These are phyloP conservation scores for Seira musarum DNA, from an alignment of 2,888 invertebrate genomes.

Conservation along the genomic window DNA sequence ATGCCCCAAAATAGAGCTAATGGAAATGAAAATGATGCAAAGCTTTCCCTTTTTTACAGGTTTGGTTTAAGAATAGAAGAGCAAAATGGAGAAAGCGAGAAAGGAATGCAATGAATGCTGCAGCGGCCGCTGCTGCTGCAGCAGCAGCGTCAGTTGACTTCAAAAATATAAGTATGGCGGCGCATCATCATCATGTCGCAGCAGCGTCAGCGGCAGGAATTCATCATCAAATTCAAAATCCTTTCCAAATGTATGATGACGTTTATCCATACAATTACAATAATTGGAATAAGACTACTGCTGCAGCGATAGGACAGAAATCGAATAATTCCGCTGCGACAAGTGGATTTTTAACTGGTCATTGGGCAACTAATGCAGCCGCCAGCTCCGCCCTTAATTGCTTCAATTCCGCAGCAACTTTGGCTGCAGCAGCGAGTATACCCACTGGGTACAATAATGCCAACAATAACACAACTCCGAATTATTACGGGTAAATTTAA, in stretches of 20 bases:
- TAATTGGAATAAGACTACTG: slow-evolving; percentile 50
- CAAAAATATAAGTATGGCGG: slow-evolving; percentile 74
- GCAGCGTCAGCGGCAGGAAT: slow-evolving; percentile 47
- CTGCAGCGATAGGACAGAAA: slow-evolving; percentile 28
- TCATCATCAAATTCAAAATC: slow-evolving; percentile 57
- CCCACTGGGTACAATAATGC: slow-evolving; percentile 50
- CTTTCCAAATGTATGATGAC: slow-evolving; percentile 57
- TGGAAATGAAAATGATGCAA: no score
- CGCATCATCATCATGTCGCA: slow-evolving; percentile 68
- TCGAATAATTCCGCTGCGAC: slow-evolving; percentile 26
- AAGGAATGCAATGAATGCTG: slow-evolving; percentile 93
- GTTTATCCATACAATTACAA: slow-evolving; percentile 62
- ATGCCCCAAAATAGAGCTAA: slow-evolving; percentile 33
- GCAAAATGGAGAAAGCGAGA: slow-evolving; percentile 99
- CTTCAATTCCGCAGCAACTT: slow-evolving; percentile 42
- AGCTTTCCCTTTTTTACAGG: slow-evolving; percentile 76
- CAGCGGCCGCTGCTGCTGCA: slow-evolving; percentile 82
- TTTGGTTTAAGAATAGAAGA: slow-evolving; percentile 98
- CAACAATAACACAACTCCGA: slow-evolving; percentile 51
- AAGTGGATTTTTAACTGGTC: slow-evolving; percentile 42
- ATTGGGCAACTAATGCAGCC: slow-evolving; percentile 46
- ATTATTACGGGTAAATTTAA: slow-evolving; percentile 48
- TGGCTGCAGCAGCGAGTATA: slow-evolving; percentile 48
- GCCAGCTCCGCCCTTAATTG: slow-evolving; percentile 50
- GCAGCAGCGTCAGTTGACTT: slow-evolving; percentile 83